Evolutionary conservation across 92 coral and sea anemone genomes (phyloP).

Genomic region (Epizoanthus fatuus): DNA sequence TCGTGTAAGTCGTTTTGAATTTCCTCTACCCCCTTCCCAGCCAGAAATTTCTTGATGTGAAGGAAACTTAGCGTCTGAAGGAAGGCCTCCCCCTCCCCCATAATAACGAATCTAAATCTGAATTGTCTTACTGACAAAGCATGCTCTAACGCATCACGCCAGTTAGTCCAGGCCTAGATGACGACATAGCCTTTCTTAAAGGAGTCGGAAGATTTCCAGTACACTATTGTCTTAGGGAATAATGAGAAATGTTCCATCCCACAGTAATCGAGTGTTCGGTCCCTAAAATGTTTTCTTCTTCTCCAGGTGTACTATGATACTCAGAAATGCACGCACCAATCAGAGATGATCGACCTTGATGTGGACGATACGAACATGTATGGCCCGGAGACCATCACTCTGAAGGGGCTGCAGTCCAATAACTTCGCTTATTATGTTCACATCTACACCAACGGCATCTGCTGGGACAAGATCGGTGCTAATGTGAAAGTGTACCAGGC

Average conservation of each 20-base stretch:
- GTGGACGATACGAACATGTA: constrained; percentile 89
- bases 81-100: background rate
- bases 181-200: no score
- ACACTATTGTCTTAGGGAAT: no score
- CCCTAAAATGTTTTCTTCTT: background rate
- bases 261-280: background rate
- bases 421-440: constrained; percentile 82
- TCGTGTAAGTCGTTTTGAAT: background rate
- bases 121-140: no score
- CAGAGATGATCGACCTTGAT: constrained; percentile 82
- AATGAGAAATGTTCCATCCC: no score
- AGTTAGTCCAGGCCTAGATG: no score
- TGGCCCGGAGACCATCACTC: constrained; percentile 89
- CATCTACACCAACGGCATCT: constrained; percentile 84
- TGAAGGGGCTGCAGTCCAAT: constrained; percentile 80
- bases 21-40: no score
- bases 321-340: constrained; percentile 73
- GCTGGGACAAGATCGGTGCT: constrained; percentile 87
- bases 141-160: no score
- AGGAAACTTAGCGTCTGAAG: background rate
- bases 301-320: constrained; percentile 76
- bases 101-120: no score
- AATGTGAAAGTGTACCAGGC: constrained; percentile 89
- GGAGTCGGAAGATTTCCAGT: no score
- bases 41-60: background rate